Conservation (phyloP, 2,797 vertebrate species). For the Melanogrammus aeglefinus region DNA sequence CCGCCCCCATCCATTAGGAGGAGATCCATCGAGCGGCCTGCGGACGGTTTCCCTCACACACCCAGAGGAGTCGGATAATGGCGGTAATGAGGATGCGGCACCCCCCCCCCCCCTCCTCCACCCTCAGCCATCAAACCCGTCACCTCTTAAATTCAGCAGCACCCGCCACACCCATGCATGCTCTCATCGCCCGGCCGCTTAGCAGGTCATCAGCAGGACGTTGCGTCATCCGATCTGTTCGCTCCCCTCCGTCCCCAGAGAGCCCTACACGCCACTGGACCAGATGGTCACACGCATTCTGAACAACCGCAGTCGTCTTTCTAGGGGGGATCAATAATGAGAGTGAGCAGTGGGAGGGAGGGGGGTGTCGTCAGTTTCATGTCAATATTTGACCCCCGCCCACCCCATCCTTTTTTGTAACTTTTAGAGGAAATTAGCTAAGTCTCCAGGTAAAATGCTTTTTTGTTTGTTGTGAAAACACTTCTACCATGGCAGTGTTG, state of each 20-base stretch:
- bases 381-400: neutral
- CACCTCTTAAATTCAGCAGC: constrained; percentile 46
- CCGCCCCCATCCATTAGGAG: constrained; percentile 43
- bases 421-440: constrained; percentile 37
- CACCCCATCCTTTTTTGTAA: constrained; percentile 29
- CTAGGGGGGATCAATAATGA: neutral
- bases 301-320: neutral
- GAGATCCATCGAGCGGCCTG: constrained; percentile 58
- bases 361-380: constrained; percentile 30
- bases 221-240: constrained; percentile 18
- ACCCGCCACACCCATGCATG: constrained; percentile 32
- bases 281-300: constrained; percentile 44
- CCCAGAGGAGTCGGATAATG: constrained; percentile 64
- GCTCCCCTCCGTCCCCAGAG: constrained; percentile 21
- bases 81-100: constrained; percentile 57
- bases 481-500: too few species aligned
- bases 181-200: constrained; percentile 38
- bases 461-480: neutral
- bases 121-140: constrained; percentile 17
- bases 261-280: constrained; percentile 40
- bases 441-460: constrained; percentile 12
- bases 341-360: neutral
- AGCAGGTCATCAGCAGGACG: constrained; percentile 28
- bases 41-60: constrained; percentile 58
- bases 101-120: constrained; percentile 44